phyloP scores from a whole-genome alignment of 2,888 invertebrate genomes.

The Thalpophila matura region DNA sequence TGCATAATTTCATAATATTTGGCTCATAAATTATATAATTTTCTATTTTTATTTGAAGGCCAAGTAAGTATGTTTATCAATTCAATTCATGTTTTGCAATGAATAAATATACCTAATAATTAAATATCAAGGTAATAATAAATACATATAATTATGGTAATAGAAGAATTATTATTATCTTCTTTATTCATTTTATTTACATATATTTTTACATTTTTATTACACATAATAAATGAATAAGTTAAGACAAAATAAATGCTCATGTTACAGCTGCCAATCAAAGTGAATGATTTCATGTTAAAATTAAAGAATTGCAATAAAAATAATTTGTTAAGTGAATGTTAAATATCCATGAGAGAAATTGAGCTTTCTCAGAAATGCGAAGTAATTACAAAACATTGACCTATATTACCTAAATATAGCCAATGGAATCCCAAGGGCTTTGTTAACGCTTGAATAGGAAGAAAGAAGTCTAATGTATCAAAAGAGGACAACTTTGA shows the following conservation, averaged over 20 bases:
- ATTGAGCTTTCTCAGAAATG: constrained; percentile 3
- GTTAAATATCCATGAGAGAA: constrained; percentile 3
- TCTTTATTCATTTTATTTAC: no score
- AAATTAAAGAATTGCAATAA: not conserved
- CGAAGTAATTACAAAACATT: constrained; percentile 20
- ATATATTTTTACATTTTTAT: no score
- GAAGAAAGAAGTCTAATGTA: constrained; percentile 62
- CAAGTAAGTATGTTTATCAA: not conserved
- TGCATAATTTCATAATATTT: no score
- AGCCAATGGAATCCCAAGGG: constrained; percentile 31
- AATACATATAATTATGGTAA: constrained; percentile 11
- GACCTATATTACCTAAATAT: constrained; percentile 43
- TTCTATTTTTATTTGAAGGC: constrained; percentile 7
- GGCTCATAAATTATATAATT: no score
- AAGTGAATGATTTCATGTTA: not conserved
- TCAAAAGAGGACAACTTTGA: constrained; percentile 64
- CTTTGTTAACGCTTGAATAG: constrained; percentile 50
- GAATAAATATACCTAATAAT: constrained; percentile 21
- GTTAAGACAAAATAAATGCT: constrained; percentile 19
- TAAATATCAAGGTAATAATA: constrained; percentile 38
- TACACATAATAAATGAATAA: no score
- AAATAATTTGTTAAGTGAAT: not conserved
- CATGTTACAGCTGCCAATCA: constrained; percentile 2
- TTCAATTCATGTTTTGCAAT: constrained; percentile 19
- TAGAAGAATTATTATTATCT: constrained; percentile 2